These are phyloP conservation scores for Eulemur rubriventer DNA, from an alignment of 2,797 vertebrate genomes.

Conservation along the genomic window DNA sequence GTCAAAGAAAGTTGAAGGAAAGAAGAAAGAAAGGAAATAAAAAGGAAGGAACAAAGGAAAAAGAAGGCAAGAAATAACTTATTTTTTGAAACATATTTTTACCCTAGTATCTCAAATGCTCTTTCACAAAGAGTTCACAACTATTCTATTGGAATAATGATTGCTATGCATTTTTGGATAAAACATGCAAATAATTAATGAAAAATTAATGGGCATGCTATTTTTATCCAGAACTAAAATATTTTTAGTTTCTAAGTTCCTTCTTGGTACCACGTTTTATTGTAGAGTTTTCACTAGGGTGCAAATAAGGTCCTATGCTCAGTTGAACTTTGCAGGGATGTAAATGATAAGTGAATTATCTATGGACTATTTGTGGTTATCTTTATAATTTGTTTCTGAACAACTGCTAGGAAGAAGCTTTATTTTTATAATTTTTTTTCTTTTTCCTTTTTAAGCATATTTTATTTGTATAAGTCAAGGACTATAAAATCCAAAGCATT, in stretches of 20 bases:
- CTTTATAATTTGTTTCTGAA: constrained; percentile 29
- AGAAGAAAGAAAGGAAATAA: background rate
- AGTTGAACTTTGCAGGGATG: background rate
- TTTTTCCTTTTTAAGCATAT: constrained; percentile 16
- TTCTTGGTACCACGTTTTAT: background rate
- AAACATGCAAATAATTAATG: background rate
- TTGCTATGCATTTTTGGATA: background rate
- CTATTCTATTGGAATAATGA: background rate
- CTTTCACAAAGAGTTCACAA: background rate
- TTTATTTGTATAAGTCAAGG: constrained; percentile 12
- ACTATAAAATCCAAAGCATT: constrained; percentile 42
- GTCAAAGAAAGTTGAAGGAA: background rate
- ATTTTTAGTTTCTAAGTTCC: background rate
- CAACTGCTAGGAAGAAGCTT: background rate
- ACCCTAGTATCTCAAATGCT: background rate
- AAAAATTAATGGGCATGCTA: background rate
- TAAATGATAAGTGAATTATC: background rate
- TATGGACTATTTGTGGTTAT: background rate
- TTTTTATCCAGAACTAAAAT: background rate
- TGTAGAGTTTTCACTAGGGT: background rate
- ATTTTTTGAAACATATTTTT: background rate
- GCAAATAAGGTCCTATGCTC: background rate
- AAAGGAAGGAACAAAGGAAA: background rate
- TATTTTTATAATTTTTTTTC: background rate
- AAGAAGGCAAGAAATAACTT: background rate